Evolutionary conservation across 1,140 invertebrate species (phyloP).

Genomic region (Heterodera schachtii): DNA sequence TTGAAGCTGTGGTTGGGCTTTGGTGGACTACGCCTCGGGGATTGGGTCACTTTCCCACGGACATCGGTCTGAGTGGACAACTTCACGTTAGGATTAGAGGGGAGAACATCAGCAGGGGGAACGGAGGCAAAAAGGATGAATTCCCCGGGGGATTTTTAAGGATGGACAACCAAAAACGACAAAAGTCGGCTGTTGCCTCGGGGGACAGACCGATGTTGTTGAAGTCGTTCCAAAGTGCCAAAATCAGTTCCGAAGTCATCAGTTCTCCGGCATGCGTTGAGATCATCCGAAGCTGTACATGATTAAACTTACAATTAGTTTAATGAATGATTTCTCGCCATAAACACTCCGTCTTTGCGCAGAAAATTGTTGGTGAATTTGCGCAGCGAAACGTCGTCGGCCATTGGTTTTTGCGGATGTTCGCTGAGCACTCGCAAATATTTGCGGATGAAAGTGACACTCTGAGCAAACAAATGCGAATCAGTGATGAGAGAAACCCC

Average conservation of each 20-base stretch:
- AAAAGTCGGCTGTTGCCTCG: not conserved
- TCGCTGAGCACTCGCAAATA: conserved; percentile 65
- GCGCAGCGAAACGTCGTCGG: conserved; percentile 61
- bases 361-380: conserved; percentile 65
- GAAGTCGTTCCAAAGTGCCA: conserved; percentile 65
- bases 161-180: no score
- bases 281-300: conserved; percentile 44
- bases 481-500: no score
- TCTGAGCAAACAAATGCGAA: conserved; percentile 43
- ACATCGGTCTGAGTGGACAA: not conserved
- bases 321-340: conserved; percentile 41
- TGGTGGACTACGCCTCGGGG: not conserved
- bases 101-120: not conserved
- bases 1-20: not conserved
- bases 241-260: conserved; percentile 63
- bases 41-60: conserved; percentile 6
- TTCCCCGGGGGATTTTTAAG: no score
- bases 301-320: not conserved
- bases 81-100: not conserved
- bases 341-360: conserved; percentile 64
- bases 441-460: conserved; percentile 61
- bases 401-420: conserved; percentile 61
- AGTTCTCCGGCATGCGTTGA: conserved; percentile 64
- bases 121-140: no score
- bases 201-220: conserved; percentile 61